Evolutionary conservation across 2,113 vertebrate species (phyloP).

Genomic region (Climacteris rufus): DNA sequence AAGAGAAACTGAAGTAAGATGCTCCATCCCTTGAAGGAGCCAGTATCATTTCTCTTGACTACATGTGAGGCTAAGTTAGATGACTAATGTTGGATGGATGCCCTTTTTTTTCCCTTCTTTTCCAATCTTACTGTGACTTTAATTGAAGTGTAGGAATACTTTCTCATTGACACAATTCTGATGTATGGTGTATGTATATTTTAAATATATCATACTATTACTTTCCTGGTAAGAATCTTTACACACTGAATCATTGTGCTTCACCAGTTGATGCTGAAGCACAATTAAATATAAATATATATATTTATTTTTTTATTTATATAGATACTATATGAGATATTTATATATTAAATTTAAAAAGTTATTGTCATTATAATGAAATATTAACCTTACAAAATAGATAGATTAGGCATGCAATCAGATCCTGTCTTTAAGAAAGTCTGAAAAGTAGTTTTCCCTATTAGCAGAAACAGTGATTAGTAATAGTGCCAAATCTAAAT

Average conservation of each 20-base stretch:
- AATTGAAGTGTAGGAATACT: neutral
- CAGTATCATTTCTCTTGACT: neutral
- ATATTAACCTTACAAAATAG: constrained; percentile 16
- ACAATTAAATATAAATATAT: neutral
- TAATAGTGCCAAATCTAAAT: constrained; percentile 32
- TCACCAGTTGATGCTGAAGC: neutral
- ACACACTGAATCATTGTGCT: neutral
- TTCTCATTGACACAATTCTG: neutral
- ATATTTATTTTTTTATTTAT: neutral
- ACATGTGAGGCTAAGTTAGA: neutral
- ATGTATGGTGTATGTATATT: neutral
- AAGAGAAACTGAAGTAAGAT: neutral
- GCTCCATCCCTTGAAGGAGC: neutral
- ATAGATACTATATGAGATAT: neutral
- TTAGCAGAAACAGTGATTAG: neutral
- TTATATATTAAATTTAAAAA: constrained; percentile 21
- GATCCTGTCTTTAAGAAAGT: constrained; percentile 14
- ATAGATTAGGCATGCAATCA: neutral
- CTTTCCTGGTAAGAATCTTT: neutral
- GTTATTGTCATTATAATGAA: neutral
- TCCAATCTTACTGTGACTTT: neutral
- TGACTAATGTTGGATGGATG: neutral
- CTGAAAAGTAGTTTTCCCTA: constrained; percentile 1
- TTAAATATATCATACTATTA: neutral
- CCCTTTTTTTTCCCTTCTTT: neutral